Percentiles rank a stretch among this genome's conserved stretches.
Evolutionary conservation across 2,113 vertebrate species (phyloP).

Genomic region (Melanocharis versteri): DNA sequence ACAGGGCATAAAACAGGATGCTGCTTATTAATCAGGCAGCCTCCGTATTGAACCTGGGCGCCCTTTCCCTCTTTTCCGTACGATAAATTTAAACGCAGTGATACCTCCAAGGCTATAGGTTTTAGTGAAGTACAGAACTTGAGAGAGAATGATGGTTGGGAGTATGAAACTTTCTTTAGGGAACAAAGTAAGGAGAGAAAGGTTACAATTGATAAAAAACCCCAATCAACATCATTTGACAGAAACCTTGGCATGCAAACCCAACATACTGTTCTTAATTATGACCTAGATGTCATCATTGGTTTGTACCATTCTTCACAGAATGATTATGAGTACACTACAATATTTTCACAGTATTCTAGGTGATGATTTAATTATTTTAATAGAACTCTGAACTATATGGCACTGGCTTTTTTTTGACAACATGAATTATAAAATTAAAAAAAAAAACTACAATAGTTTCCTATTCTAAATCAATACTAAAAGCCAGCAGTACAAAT

Average conservation of each 20-base stretch:
- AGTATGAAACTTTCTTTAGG: background rate
- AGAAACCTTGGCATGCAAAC: background rate
- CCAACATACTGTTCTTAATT: background rate
- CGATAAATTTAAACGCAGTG: background rate
- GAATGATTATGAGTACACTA: background rate
- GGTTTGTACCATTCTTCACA: background rate
- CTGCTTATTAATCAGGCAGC: background rate
- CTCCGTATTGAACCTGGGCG: rapidly evolving
- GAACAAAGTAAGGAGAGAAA: background rate
- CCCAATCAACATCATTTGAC: background rate
- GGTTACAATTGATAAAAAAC: rapidly evolving
- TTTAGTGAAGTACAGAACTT: background rate
- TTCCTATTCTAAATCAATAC: background rate
- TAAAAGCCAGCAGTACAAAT: background rate
- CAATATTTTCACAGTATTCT: background rate
- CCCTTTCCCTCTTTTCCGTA: background rate
- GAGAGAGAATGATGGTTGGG: background rate
- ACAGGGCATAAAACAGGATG: background rate
- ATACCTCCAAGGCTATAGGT: background rate
- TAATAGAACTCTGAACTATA: background rate
- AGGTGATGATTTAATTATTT: background rate
- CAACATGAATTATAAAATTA: background rate
- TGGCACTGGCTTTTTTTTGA: background rate
- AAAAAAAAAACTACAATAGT: background rate
- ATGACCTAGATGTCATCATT: background rate